These are phyloP conservation scores for Dipodomys merriami DNA, from an alignment of 2,113 vertebrate species.

Conservation along the genomic window DNA sequence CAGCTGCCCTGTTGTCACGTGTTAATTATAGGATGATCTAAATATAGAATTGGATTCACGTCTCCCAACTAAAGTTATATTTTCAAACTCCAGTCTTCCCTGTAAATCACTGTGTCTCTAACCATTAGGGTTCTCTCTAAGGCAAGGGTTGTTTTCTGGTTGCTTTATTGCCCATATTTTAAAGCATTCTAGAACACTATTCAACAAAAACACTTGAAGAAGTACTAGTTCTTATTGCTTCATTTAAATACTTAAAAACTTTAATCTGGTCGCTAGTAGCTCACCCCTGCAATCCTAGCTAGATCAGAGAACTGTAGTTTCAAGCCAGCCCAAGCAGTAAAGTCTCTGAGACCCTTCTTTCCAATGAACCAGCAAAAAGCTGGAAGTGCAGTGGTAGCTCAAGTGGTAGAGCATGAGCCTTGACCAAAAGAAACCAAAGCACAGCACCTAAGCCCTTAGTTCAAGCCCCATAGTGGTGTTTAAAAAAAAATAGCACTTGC, in stretches of 20 bases:
- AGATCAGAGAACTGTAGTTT: too few relatives aligned
- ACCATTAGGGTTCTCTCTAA: not conserved
- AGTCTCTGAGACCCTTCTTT: too few relatives aligned
- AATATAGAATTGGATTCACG: conserved; percentile 10
- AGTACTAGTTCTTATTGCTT: not conserved
- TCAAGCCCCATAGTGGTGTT: too few relatives aligned
- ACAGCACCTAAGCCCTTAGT: too few relatives aligned
- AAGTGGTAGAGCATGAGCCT: too few relatives aligned
- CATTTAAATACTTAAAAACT: conserved; percentile 10
- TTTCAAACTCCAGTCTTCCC: not conserved
- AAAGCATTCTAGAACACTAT: not conserved
- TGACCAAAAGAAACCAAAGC: too few relatives aligned
- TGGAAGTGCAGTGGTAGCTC: too few relatives aligned
- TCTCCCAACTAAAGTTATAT: conserved; percentile 45
- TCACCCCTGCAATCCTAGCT: too few relatives aligned
- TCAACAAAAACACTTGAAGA: not conserved
- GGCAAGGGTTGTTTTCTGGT: not conserved
- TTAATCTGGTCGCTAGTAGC: too few relatives aligned
- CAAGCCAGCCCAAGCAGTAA: too few relatives aligned
- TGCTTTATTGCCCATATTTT: not conserved
- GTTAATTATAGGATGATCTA: conserved; percentile 40
- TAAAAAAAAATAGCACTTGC: not conserved
- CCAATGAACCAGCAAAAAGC: too few relatives aligned
- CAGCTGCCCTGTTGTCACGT: not conserved
- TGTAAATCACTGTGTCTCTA: conserved; percentile 4